A percentile compares a stretch with the other conserved stretches of the same genome.
These are phyloP conservation scores for Poecilia gillii DNA, from an alignment of 2,797 vertebrate species.

Conservation along the genomic window DNA sequence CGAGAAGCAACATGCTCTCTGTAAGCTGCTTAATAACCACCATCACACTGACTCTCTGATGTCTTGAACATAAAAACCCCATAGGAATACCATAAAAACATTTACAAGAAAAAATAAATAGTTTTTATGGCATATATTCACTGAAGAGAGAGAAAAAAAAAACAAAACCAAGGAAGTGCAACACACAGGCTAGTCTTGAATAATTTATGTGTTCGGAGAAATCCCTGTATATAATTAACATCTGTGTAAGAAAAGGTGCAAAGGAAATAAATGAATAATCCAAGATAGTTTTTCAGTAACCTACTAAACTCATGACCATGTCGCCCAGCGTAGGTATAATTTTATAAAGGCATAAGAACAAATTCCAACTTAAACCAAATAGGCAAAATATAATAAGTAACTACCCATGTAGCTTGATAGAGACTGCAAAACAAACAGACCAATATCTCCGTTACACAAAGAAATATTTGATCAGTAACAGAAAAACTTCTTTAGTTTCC, in stretches of 20 bases:
- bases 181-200: not conserved
- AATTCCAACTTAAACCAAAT: not conserved
- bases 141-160: not conserved
- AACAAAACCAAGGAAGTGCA: not conserved
- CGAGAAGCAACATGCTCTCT: not conserved
- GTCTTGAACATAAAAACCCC: not conserved
- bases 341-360: not conserved
- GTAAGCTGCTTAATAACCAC: conserved; percentile 5
- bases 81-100: not conserved
- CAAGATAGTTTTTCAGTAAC: conserved; percentile 9
- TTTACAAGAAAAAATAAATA: not conserved
- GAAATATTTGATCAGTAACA: not conserved
- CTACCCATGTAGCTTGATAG: too few relatives aligned
- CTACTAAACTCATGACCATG: conserved; percentile 25
- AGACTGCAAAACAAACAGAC: not conserved
- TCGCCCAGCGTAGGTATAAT: not conserved
- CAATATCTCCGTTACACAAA: not conserved
- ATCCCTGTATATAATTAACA: not conserved
- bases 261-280: conserved; percentile 10
- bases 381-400: not conserved
- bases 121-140: conserved; percentile 2
- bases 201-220: not conserved
- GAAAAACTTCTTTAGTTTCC: not conserved
- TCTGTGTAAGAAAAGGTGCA: not conserved
- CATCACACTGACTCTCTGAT: not conserved